Conservation (phyloP, 1,140 invertebrate species). For the Diploscapter pachys region DNA sequence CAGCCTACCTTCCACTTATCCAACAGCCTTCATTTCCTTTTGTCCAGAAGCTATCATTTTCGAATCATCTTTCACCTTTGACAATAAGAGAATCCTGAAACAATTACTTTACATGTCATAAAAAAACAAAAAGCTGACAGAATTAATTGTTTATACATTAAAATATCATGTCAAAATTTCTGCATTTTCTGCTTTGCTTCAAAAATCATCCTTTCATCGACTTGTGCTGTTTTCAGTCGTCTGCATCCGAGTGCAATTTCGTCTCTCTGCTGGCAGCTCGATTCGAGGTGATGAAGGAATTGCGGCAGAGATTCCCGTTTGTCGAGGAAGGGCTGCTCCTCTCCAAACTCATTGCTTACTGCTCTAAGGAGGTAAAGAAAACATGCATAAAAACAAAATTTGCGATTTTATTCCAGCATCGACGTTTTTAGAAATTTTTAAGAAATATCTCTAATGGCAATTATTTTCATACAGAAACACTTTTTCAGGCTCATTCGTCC, state of each 20-base stretch:
- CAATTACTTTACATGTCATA: no score
- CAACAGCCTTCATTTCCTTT: no score
- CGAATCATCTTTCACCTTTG: no score
- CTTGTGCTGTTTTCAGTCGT: slow-evolving; percentile 57
- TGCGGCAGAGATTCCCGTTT: slow-evolving; percentile 83
- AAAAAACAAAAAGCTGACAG: background rate
- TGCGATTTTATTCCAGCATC: background rate
- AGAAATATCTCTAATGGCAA: no score
- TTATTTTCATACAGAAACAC: slow-evolving; percentile 67
- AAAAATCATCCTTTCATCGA: no score
- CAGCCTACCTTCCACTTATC: no score
- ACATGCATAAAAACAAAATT: background rate
- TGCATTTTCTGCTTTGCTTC: no score
- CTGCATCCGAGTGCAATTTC: slow-evolving; percentile 92
- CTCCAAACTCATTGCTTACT: slow-evolving; percentile 88
- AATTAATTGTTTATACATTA: slow-evolving; percentile 59
- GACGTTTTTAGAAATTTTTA: no score
- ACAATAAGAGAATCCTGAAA: no score
- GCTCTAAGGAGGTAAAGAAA: slow-evolving; percentile 66
- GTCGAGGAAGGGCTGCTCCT: slow-evolving; percentile 88
- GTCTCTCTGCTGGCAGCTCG: slow-evolving; percentile 90
- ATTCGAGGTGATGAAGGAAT: slow-evolving; percentile 81
- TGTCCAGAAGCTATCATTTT: no score
- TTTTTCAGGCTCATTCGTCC: slow-evolving; percentile 86
- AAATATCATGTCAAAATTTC: no score